Percentiles rank a stretch among this genome's conserved stretches.
Conservation (phyloP, 2,888 invertebrate genomes). For the Spodoptera littoralis region DNA sequence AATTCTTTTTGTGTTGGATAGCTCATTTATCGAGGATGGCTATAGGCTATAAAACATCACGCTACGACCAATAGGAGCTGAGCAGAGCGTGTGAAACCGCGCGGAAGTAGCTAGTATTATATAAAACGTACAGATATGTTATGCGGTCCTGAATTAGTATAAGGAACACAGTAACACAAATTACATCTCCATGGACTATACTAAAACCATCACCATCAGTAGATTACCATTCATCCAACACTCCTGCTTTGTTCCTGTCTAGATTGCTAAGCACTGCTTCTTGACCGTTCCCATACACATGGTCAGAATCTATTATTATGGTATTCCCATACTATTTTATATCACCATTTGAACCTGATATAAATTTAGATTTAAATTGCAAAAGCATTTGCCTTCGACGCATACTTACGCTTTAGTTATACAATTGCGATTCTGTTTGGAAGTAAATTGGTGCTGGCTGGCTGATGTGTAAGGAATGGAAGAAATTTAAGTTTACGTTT, state of each 20-base stretch:
- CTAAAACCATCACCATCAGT: constrained; percentile 34
- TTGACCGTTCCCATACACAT: constrained; percentile 50
- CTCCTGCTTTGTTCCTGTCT: constrained; percentile 22
- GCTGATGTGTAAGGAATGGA: no score
- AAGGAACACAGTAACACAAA: no score
- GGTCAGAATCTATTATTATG: constrained; percentile 48
- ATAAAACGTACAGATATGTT: no score
- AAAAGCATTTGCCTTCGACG: constrained; percentile 37
- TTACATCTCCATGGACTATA: no score
- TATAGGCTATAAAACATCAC: no score
- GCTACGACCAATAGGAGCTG: no score
- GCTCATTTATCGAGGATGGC: no score
- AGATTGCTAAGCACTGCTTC: constrained; percentile 33
- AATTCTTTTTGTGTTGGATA: no score
- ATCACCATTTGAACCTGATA: constrained; percentile 47
- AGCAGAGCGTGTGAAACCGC: no score
- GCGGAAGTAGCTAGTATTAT: no score
- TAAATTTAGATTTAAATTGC: constrained; percentile 57
- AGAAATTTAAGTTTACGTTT: no score
- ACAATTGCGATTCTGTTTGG: constrained; percentile 23
- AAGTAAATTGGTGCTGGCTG: constrained; percentile 1
- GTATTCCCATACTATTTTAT: constrained; percentile 49
- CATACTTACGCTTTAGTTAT: constrained; percentile 36
- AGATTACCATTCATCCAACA: constrained; percentile 35
- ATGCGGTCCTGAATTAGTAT: no score